Evolutionary conservation across 1,140 invertebrate species (phyloP).

Genomic region (Heliothis subflexa): DNA sequence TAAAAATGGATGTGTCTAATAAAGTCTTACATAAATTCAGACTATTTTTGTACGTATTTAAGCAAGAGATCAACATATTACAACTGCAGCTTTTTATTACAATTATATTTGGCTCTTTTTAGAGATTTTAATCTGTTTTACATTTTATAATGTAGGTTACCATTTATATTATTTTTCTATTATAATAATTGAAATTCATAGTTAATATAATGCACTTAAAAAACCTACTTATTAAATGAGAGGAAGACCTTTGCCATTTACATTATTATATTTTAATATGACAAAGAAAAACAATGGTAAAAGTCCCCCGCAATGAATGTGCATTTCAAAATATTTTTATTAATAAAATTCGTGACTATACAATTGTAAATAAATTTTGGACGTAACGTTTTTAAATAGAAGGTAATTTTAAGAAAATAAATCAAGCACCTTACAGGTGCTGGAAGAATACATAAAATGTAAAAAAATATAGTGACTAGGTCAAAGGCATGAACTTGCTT

Average conservation of each 20-base stretch:
- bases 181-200: constrained; percentile 52
- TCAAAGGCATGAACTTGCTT: constrained; percentile 37
- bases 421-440: constrained; percentile 21
- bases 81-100: constrained; percentile 48
- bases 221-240: constrained; percentile 44
- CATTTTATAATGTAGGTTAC: constrained; percentile 45
- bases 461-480: constrained; percentile 42
- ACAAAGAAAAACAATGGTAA: constrained; percentile 31
- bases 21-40: too few relatives aligned
- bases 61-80: neutral
- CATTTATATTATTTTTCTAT: constrained; percentile 42
- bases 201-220: constrained; percentile 35
- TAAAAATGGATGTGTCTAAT: neutral
- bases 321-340: constrained; percentile 42
- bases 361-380: constrained; percentile 66
- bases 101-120: constrained; percentile 46
- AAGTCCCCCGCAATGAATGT: constrained; percentile 40
- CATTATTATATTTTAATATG: constrained; percentile 25
- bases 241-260: constrained; percentile 44
- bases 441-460: constrained; percentile 18
- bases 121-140: constrained; percentile 48
- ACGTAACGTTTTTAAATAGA: constrained; percentile 55
- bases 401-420: constrained; percentile 42
- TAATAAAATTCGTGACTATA: constrained; percentile 51
- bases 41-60: neutral